Evolutionary conservation across 2,113 vertebrate species (phyloP), one percentile per base, ranked within the genome.

Genomic region (Chaetura pelagica): DNA sequence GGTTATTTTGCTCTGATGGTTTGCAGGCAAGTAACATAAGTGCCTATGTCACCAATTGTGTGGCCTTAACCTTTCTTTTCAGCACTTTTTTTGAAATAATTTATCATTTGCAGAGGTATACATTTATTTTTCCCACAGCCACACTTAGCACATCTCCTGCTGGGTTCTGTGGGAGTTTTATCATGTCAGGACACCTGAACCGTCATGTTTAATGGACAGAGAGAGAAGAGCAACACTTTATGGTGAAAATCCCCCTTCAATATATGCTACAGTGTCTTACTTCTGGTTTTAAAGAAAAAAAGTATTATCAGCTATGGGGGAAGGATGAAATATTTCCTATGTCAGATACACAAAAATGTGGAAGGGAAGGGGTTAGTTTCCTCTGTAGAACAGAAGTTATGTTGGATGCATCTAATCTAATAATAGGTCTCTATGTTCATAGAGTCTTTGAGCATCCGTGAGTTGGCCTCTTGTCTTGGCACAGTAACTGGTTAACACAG

Each of bases 321-420:
- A 78, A 72, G 1, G 10, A 5, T 1, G 2, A 24, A 38, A 46
- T 15, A 76, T 24, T 51, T 67, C 3, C 1, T 35, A 2, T 34
- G 18, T 38, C 14, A 52, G 32, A n/a, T 26, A 5, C 20, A 10
- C 6, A 26, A 29, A 16, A 14, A 63, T 59, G 51, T 48, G 6
- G 3, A 4, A 15, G 8, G 11, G 4, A 59, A 93, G 14, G 12
- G 12, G 10, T 51, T 72, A 19, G 71, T 78, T 83, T 83, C 64
- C 32, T 75, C 15, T 23, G 19, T 30, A 27, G 19, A 29, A 12
- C 10, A 49, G 86, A 80, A 80, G 22, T 22, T 57, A 35, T 2
- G n/a, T 58, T n/a, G 44, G n/a, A 54, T 44, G 9, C 8, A 4
- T 49, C 88, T 76, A 10, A 32, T 79, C 17, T 29, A 22, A 30